Base-by-base conservation (phyloP, 1,140 invertebrate species). In the Hetaerina americana region DNA sequence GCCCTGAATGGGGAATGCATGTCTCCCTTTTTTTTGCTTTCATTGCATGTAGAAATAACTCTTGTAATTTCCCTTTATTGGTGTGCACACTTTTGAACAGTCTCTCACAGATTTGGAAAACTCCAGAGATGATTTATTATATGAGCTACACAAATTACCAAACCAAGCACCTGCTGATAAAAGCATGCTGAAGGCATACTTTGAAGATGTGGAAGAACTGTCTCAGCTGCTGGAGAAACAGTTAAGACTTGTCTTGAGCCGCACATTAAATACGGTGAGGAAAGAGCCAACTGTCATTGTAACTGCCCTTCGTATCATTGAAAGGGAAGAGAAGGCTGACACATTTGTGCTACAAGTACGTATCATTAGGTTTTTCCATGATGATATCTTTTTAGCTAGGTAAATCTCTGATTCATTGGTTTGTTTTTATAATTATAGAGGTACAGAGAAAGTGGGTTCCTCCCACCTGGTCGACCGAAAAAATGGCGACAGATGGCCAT, bases 221-320 rank as follows among this genome's bases (percentile, higher is more conserved):
- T 97, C 95, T 0, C 88, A 92, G 72, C 82, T 92, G n/a, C 83
- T 99, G 73, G 93, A 93, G 71, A 96, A 96, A 77, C 94, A 96
- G 79, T 86, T 99, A 22, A 90, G 90, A 79, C 84, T 98, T 6
- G 92, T 97, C 74, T 80, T 99, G 25, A 90, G 91, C 71, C 85
- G 96, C 72, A 95, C 95, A 10, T 83, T 99, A 3, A 96, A 97
- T 77, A 96, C 94, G 5, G 94, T 98, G 0, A 84, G 95, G 10
- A 94, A 96, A 79, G 94, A 98, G 80, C 97, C 97, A 0, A 95
- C 94, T 0, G 88, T 97, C 5, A 95, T 99, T 77, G 97, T 99
- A 0, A 98, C 96, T 0, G 96, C 94, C 0, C 80, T 99, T 5
- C 85, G 97, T 74, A 98, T 99, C 70, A 95, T 99, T 76, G 96